These are phyloP conservation scores for Epizoanthus fatuus DNA, from an alignment of 92 coral and sea anemone species.

Conservation along the genomic window DNA sequence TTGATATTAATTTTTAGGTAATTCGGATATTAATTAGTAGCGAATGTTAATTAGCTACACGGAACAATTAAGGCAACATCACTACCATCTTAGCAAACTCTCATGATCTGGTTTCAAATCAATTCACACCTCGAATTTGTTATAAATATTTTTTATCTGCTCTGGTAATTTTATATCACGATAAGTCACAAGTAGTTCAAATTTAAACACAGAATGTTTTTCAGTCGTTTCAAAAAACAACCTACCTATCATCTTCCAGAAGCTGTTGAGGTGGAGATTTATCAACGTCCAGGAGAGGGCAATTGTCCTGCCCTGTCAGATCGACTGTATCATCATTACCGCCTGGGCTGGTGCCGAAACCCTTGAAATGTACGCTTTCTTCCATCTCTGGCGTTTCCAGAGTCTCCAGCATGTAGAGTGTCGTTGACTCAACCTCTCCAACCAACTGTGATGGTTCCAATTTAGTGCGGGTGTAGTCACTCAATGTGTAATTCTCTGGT, in stretches of 20 bases:
- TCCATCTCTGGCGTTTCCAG: conserved; percentile 23
- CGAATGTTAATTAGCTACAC: conserved; percentile 11
- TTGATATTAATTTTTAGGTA: not conserved
- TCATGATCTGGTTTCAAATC: conserved; percentile 9
- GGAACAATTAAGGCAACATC: conserved; percentile 11
- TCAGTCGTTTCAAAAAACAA: conserved; percentile 10
- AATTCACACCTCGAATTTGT: conserved; percentile 12
- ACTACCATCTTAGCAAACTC: conserved; percentile 11
- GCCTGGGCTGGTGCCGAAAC: conserved; percentile 12
- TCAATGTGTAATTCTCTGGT: conserved; percentile 9
- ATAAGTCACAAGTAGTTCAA: conserved; percentile 11
- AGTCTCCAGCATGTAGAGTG: conserved; percentile 17
- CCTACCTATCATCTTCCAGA: conserved; percentile 19
- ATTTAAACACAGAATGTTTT: not conserved
- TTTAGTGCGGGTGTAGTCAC: conserved; percentile 10
- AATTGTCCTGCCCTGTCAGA: conserved; percentile 21
- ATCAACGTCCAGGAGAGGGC: conserved; percentile 15
- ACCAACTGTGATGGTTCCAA: conserved; percentile 20
- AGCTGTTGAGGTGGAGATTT: conserved; percentile 15
- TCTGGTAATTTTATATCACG: conserved; percentile 8
- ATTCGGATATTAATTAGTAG: conserved; percentile 10
- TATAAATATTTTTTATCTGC: conserved; percentile 6
- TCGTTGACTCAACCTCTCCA: conserved; percentile 1
- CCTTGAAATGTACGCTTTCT: conserved; percentile 17
- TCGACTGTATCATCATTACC: conserved; percentile 23